Evolutionary conservation across 2,113 vertebrate species (phyloP), one percentile per base, ranked within the genome.

Genomic region (Burhinus oedicnemus): DNA sequence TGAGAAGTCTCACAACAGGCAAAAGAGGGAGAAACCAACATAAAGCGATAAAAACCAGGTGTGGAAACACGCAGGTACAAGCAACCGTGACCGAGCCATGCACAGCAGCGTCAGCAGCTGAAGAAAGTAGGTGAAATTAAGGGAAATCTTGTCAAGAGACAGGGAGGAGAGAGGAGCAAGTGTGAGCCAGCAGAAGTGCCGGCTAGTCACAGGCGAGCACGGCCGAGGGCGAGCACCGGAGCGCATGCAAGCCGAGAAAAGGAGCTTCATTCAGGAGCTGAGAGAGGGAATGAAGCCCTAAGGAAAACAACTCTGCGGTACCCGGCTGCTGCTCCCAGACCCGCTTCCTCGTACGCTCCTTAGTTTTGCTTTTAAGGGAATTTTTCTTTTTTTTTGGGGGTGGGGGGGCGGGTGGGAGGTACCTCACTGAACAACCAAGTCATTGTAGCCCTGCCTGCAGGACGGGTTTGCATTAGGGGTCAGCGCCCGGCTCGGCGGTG

Each of bases 381-480:
- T 44, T n/a, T 64, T 57, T 22, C 95, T 34, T n/a, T 54, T 16
- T 25, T 51, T 44, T 10, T 1, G 6, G 27, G 66, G 61, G 34
- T 12, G 42, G 42, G 42, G 42, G 12, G 42, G 42, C 15, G 42
- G 42, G n/a, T n/a, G n/a, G n/a, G n/a, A n/a, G 12, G 75, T 96
- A 83, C 79, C 65, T 96, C 98, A 97, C 95, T 97, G 97, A 98
- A 98, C 98, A 98, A 98, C 98, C 98, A 97, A 97, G 97, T 75
- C 98, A 98, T 98, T 98, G 98, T 98, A 97, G 98, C 98, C 97
- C 97, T 91, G 87, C 90, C 97, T 92, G 98, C 98, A 96, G 98
- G 97, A 98, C 98, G 97, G 98, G 98, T 98, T 98, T 78, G 98
- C 98, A 97, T 98, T 97, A 98, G 90, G 98, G 98, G 98, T 98